A percentile compares a stretch with the other conserved stretches of the same genome.
Conservation (phyloP, 2,113 vertebrate species). For the Ceyx melanurus region DNA sequence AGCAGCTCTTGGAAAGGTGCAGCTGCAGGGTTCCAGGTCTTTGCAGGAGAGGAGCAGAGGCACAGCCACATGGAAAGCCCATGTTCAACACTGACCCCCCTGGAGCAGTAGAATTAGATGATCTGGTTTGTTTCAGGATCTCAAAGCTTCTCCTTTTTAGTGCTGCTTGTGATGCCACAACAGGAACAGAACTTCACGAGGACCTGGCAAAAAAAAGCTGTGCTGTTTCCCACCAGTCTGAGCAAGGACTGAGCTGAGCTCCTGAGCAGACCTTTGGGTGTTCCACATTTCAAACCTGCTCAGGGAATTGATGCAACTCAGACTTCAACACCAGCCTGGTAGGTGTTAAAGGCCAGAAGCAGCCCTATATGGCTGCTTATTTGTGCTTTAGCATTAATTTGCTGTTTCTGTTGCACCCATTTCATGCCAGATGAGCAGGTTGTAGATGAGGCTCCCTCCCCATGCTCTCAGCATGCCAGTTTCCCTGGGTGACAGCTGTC, state of each 20-base stretch:
- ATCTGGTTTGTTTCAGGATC: neutral
- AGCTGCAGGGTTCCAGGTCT: neutral
- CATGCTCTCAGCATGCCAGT: fast-evolving
- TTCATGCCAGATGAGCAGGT: fast-evolving
- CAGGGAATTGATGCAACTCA: neutral
- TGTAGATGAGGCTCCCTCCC: neutral
- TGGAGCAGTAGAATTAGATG: neutral
- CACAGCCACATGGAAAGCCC: neutral
- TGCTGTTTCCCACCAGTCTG: neutral
- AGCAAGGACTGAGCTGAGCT: neutral
- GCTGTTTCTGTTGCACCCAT: neutral
- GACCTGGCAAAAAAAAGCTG: neutral
- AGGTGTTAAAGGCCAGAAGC: neutral
- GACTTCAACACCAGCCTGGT: neutral
- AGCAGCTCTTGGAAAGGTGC: neutral
- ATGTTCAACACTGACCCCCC: neutral
- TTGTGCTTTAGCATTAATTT: neutral
- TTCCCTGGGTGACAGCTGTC: fast-evolving
- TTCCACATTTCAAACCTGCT: neutral
- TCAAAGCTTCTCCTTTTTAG: neutral
- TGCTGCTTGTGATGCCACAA: neutral
- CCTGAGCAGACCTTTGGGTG: neutral
- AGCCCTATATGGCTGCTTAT: neutral
- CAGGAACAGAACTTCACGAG: neutral
- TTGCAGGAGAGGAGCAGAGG: neutral